Evolutionary conservation across 2,888 invertebrate genomes (phyloP), one percentile per base, ranked within the genome.

Genomic region (Ennomos fuscantarius): DNA sequence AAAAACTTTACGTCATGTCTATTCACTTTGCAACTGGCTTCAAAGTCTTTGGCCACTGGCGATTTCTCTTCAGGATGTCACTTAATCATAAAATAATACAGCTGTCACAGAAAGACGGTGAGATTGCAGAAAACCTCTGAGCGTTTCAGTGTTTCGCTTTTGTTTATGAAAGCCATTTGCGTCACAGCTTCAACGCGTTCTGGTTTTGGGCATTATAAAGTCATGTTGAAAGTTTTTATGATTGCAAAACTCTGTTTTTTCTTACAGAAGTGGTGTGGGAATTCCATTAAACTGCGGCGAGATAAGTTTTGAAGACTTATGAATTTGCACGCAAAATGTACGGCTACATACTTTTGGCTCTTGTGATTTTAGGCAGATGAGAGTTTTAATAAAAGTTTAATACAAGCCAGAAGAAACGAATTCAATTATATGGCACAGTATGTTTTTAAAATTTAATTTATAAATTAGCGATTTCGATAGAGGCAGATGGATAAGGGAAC

Each of bases 191-290:
- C 35, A 43, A 43, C 59, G 48, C 31, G 8, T 45, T 43, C 15
- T 33, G 51, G 47, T 60, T 51, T 44, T 43, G n/a, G 12, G n/a
- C 42, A 49, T 52, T 52, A 42, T 36, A 52, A 60, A 43, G 35
- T 41, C 34, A 37, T 43, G 60, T 51, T 44, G 47, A 49, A 56
- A 57, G 48, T 44, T 57, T 56, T 56, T 47, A 61, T 56, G 51
- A 36, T 6, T 31, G 8, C 51, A 33, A 10, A 45, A 32, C 33
- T 36, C 13, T 32, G 13, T 56, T 41, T 9, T 42, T 40, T 39
- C 44, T 31, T 15, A 37, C 5, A 5, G 11, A 44, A 40, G 24
- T 35, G 31, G 33, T 42, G 34, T 33, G 13, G 34, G 37, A 50
- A 55, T 48, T 42, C 39, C 46, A 45, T 56, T 46, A 15, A 24